phyloP scores from a whole-genome alignment of 2,113 vertebrate genomes.

The Chaetops frenatus region DNA sequence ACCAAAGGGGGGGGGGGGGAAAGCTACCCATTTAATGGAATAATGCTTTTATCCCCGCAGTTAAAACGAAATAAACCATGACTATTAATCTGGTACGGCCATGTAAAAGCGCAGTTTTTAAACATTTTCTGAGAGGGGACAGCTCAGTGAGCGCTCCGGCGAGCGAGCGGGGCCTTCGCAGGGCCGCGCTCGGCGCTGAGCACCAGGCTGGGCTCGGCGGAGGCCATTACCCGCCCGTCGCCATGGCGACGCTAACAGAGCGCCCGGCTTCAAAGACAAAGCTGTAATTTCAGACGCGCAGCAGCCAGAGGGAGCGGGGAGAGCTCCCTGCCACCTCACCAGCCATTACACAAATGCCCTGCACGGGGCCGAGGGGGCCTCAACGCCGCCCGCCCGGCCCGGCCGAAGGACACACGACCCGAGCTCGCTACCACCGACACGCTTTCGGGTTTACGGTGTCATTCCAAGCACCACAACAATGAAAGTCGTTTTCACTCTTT shows the following conservation, averaged over 20 bases:
- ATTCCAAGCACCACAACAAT: background rate
- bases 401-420: background rate
- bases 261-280: conserved; percentile 90
- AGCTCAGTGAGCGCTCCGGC: conserved; percentile 65
- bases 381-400: background rate
- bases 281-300: conserved; percentile 95
- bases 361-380: conserved; percentile 69
- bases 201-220: conserved; percentile 72
- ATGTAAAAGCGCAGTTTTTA: conserved; percentile 70
- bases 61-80: conserved; percentile 75
- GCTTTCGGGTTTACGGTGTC: background rate
- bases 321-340: conserved; percentile 75
- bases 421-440: background rate
- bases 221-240: conserved; percentile 82
- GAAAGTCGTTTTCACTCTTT: background rate
- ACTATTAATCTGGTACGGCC: conserved; percentile 73
- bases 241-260: conserved; percentile 87
- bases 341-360: conserved; percentile 84
- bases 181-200: conserved; percentile 66
- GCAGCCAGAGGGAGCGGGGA: conserved; percentile 94
- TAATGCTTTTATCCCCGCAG: conserved; percentile 75
- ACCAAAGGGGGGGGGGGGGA: background rate
- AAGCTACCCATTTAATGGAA: conserved; percentile 72
- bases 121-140: conserved; percentile 69
- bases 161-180: conserved; percentile 70